A percentile compares a stretch with the other conserved stretches of the same genome.
Conservation (phyloP, 2,888 invertebrate genomes). For the Apeira syringaria region DNA sequence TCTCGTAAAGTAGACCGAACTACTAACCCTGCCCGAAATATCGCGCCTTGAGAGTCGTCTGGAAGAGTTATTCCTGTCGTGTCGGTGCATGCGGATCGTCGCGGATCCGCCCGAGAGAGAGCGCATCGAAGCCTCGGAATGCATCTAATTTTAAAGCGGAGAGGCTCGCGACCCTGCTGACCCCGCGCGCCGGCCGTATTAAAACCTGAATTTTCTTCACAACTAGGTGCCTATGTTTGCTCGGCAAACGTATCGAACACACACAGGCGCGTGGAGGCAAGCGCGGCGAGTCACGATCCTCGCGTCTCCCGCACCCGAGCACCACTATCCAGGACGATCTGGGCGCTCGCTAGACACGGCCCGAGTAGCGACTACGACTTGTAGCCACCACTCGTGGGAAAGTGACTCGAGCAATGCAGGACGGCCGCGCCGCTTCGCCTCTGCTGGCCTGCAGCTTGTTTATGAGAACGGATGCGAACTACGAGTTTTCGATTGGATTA, state of each 20-base stretch:
- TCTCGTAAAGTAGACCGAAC: constrained; percentile 62
- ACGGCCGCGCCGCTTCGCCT: constrained; percentile 29
- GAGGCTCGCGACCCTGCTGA: constrained; percentile 80
- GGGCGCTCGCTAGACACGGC: constrained; percentile 15
- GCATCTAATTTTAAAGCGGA: constrained; percentile 82
- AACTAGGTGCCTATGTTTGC: constrained; percentile 79
- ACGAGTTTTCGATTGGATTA: constrained; percentile 46
- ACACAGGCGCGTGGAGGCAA: constrained; percentile 59
- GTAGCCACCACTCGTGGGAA: constrained; percentile 68
- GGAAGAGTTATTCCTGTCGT: constrained; percentile 69
- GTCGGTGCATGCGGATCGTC: constrained; percentile 52
- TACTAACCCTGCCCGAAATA: constrained; percentile 80
- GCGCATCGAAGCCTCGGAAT: constrained; percentile 74
- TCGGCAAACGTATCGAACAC: constrained; percentile 75
- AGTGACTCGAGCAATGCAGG: constrained; percentile 59
- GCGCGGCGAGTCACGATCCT: constrained; percentile 76
- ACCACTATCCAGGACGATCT: constrained; percentile 74
- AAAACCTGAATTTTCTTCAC: constrained; percentile 83
- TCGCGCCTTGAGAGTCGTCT: constrained; percentile 55
- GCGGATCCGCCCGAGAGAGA: constrained; percentile 53
- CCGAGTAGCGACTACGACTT: constrained; percentile 24
- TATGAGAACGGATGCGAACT: constrained; percentile 47
- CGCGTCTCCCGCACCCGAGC: constrained; percentile 59
- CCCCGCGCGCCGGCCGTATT: constrained; percentile 76
- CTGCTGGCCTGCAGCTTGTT: constrained; percentile 44